These are phyloP conservation scores for Drosophila pseudoobscura DNA, from an alignment of 1,140 invertebrate genomes.

Conservation along the genomic window DNA sequence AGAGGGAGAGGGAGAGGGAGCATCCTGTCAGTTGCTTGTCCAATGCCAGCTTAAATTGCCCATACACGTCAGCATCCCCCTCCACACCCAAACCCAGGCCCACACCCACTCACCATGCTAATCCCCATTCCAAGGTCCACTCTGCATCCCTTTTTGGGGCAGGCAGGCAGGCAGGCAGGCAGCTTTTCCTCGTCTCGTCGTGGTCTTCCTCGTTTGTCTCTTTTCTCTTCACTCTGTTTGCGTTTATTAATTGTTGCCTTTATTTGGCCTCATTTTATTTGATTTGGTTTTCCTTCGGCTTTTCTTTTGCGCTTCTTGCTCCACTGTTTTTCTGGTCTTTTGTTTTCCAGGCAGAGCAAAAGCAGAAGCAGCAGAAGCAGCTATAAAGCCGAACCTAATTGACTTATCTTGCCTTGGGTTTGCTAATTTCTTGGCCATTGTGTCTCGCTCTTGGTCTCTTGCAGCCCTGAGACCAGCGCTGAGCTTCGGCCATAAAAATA, in stretches of 20 bases:
- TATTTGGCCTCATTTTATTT: slow-evolving; percentile 80
- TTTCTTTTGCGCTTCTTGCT: slow-evolving; percentile 19
- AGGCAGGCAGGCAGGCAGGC: slow-evolving; percentile 1
- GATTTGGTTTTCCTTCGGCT: slow-evolving; percentile 73
- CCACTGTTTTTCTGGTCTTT: slow-evolving; percentile 55
- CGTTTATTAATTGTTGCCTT: slow-evolving; percentile 80
- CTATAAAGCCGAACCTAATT: slow-evolving; percentile 83
- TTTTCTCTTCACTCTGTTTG: slow-evolving; percentile 61
- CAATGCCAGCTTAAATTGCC: slow-evolving; percentile 81
- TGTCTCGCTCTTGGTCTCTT: slow-evolving; percentile 37
- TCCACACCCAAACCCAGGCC: background rate
- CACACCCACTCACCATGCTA: background rate
- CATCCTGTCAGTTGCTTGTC: slow-evolving; percentile 74
- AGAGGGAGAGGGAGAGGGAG: slow-evolving; percentile 23
- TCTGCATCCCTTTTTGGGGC: slow-evolving; percentile 30
- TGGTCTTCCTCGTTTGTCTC: slow-evolving; percentile 43
- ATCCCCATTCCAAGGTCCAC: slow-evolving; percentile 12
- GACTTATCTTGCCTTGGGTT: slow-evolving; percentile 80
- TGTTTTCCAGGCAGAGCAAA: slow-evolving; percentile 33
- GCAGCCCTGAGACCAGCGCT: slow-evolving; percentile 7
- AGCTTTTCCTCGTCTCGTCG: slow-evolving; percentile 55
- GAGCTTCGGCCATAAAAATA: slow-evolving; percentile 69
- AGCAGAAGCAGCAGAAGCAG: slow-evolving; percentile 48
- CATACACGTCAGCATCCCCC: slow-evolving; percentile 72
- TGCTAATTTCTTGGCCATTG: slow-evolving; percentile 80